phyloP scores from a whole-genome alignment of 1,140 invertebrate species.

The Pogonomyrmex californicus region DNA sequence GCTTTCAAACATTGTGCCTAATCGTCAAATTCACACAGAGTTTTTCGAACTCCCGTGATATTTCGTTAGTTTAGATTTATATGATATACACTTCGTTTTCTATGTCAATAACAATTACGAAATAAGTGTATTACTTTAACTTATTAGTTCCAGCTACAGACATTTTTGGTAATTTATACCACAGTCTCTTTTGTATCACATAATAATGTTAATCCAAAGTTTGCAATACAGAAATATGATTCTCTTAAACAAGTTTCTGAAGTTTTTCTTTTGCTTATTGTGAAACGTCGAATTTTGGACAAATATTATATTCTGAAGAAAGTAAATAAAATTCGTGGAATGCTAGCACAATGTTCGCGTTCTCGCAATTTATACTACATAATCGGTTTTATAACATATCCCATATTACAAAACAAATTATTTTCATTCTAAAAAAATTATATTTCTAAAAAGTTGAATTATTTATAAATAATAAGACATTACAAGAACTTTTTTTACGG shows the following conservation, averaged over 20 bases:
- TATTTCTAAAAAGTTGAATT: conserved; percentile 38
- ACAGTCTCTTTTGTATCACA: conserved; percentile 55
- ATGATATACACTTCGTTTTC: conserved; percentile 40
- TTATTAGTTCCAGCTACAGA: conserved; percentile 41
- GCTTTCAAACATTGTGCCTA: conserved; percentile 79
- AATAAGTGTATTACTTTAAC: conserved; percentile 40
- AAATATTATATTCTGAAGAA: conserved; percentile 16
- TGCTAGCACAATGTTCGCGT: neutral
- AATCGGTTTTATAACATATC: conserved; percentile 26
- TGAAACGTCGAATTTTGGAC: neutral
- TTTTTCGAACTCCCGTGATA: conserved; percentile 63
- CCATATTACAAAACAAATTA: neutral
- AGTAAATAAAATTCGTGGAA: conserved; percentile 13
- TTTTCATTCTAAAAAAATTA: conserved; percentile 7
- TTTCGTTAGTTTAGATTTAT: conserved; percentile 68
- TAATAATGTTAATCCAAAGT: conserved; percentile 53
- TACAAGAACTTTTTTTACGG: conserved; percentile 24
- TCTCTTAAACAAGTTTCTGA: conserved; percentile 20
- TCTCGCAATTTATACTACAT: conserved; percentile 20
- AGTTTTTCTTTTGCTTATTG: conserved; percentile 40
- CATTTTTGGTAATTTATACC: conserved; percentile 55
- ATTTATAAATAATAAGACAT: conserved; percentile 35
- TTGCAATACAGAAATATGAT: conserved; percentile 49
- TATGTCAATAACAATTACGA: conserved; percentile 37
- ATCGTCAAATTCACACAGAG: conserved; percentile 71